Conservation (phyloP, 2,888 invertebrate species). For the Pyrocoelia pectoralis region DNA sequence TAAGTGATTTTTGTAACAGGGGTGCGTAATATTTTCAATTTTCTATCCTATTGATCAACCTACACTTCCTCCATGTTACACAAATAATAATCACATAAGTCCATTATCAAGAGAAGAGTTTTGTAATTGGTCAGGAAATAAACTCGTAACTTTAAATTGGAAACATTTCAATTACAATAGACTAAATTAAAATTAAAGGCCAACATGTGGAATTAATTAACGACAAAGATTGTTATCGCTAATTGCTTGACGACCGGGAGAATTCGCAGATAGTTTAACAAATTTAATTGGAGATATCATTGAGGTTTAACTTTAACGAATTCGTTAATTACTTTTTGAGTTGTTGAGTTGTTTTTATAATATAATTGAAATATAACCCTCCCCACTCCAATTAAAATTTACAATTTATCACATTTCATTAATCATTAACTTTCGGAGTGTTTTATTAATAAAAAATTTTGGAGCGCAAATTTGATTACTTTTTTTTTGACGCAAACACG, state of each 20-base stretch:
- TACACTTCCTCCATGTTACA: too few species aligned
- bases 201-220: constrained; percentile 10
- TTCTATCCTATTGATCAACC: too few species aligned
- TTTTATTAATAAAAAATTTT: background rate
- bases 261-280: constrained; percentile 33
- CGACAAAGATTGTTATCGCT: constrained; percentile 18
- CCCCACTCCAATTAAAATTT: constrained; percentile 19
- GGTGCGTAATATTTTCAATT: too few species aligned
- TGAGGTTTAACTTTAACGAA: constrained; percentile 30
- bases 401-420: background rate
- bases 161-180: constrained; percentile 7
- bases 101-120: too few species aligned
- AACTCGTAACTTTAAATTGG: constrained; percentile 5
- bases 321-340: constrained; percentile 37
- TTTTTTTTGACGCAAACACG: background rate
- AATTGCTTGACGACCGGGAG: constrained; percentile 23
- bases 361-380: constrained; percentile 24
- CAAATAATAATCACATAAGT: too few species aligned
- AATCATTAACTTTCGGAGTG: background rate
- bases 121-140: background rate
- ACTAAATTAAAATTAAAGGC: constrained; percentile 8
- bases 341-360: constrained; percentile 35
- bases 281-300: constrained; percentile 37
- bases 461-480: background rate
- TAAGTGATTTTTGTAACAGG: too few species aligned